Evolutionary conservation across 2,888 invertebrate species (phyloP), one percentile per base, ranked within the genome.

Genomic region (Limnephilus marmoratus): DNA sequence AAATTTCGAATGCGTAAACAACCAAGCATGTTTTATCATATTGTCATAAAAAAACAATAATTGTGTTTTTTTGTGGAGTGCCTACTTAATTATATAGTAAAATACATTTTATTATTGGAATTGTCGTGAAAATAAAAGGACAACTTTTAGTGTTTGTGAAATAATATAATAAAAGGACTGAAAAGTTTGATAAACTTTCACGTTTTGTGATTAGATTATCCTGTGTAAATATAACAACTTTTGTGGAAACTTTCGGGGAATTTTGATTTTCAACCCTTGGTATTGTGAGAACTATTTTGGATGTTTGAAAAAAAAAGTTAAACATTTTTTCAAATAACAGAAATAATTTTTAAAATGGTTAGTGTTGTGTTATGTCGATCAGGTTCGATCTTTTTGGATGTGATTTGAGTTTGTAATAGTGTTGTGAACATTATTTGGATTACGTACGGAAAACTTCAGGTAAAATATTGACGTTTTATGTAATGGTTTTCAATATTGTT

Each of bases 371-470:
- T 88, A 11, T 53, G 68, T 11, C 34, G 34, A 68, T 88, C 68
- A 31, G 80, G 31, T 37, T 68, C 68, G 13, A 80, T 68, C 9
- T 31, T 29, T 88, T 88, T 68, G 34, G 68, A 80, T 88, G 88
- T 88, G 88, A 80, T 88, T 53, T 88, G 45, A 86, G 41, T 45
- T 86, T 49, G n/a, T n/a, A 88, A 34, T 24, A 80, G 88, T 88
- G 68, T 18, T 68, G 88, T 80, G 68, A 24, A 53, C n/a, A 37
- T 88, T 53, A 68, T 34, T 68, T 88, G 88, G 88, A 88, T 88
- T 88, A 80, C 29, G 37, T 68, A 13, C 88, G 11, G 29, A 53
- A 29, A 31, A 80, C 49, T 88, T 88, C 88, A 88, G 88, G 88
- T 88, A 80, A 88, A 24, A 68, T 68, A 9, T 68, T 53, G 53